Evolutionary conservation across 2,797 vertebrate species (phyloP).

Genomic region (Acanthis flammea): DNA sequence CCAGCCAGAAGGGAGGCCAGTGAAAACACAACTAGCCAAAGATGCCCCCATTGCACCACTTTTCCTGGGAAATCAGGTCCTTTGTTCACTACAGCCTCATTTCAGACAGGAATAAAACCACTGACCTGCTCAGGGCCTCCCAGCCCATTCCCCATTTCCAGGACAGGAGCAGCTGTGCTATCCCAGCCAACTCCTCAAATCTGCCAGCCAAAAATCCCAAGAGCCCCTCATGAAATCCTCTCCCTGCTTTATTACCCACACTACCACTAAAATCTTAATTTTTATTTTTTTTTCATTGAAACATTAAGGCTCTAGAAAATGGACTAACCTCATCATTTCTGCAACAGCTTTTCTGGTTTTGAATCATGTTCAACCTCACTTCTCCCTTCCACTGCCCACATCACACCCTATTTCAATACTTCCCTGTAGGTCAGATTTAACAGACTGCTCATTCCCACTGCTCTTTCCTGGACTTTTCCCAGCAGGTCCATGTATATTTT

Average conservation of each 20-base stretch:
- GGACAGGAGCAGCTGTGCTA: background rate
- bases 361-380: background rate
- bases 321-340: background rate
- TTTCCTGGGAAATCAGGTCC: background rate
- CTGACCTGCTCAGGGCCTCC: accelerated
- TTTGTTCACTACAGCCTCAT: accelerated
- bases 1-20: background rate
- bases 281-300: background rate
- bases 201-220: background rate
- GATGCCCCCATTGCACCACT: accelerated
- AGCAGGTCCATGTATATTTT: background rate
- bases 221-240: background rate
- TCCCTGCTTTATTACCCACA: background rate
- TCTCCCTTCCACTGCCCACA: background rate
- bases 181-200: background rate
- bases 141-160: background rate
- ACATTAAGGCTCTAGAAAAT: background rate
- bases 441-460: background rate
- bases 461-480: background rate
- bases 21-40: background rate
- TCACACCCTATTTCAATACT: background rate
- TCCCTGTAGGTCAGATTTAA: background rate
- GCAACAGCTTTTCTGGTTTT: background rate
- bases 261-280: background rate
- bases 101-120: background rate